phyloP scores from a whole-genome alignment of 1,140 invertebrate species.

The Gonioctena quinquepunctata region DNA sequence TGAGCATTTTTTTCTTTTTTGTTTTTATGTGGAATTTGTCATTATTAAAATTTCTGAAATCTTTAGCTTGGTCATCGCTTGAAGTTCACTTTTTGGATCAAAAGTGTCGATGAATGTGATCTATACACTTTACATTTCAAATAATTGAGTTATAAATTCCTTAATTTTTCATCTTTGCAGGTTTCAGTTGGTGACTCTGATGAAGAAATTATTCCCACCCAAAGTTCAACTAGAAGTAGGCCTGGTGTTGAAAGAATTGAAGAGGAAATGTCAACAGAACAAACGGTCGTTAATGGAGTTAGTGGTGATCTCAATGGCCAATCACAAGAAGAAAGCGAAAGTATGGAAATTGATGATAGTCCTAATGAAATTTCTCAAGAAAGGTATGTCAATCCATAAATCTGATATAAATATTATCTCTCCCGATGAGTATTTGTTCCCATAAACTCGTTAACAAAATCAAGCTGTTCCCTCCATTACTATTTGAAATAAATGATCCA shows the following conservation, averaged over 20 bases:
- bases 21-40: too few relatives aligned
- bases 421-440: too few relatives aligned
- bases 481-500: too few relatives aligned
- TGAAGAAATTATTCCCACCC: constrained; percentile 29
- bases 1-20: too few relatives aligned
- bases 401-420: too few relatives aligned
- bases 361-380: constrained; percentile 46
- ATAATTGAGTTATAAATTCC: too few relatives aligned
- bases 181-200: constrained; percentile 24
- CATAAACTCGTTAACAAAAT: too few relatives aligned
- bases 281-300: not conserved
- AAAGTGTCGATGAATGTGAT: not conserved
- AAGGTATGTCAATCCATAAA: constrained; percentile 50
- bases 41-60: too few relatives aligned
- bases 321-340: constrained; percentile 17
- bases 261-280: constrained; percentile 20
- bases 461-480: too few relatives aligned
- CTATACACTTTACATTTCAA: too few relatives aligned
- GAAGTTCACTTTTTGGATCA: not conserved
- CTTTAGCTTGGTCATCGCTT: too few relatives aligned
- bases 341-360: constrained; percentile 43
- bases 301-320: constrained; percentile 16
- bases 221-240: constrained; percentile 33
- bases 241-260: constrained; percentile 3
- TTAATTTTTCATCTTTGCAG: too few relatives aligned